Percentiles rank a stretch among this genome's conserved stretches.
These are phyloP conservation scores for Cariama cristata DNA, from an alignment of 2,113 vertebrate species.

Conservation along the genomic window DNA sequence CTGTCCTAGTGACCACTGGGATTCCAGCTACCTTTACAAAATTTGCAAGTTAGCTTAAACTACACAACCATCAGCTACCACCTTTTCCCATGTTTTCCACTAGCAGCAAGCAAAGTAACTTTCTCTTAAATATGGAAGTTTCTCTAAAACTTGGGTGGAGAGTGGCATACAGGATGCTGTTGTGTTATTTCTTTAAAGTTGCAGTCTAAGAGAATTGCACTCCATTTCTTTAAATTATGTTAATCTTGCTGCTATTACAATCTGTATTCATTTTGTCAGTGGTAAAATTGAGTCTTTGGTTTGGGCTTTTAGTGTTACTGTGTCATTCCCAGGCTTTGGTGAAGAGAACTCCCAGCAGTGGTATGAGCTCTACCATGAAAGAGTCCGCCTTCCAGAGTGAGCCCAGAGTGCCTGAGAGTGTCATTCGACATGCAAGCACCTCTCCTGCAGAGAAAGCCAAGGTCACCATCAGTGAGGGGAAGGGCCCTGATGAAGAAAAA, in stretches of 20 bases:
- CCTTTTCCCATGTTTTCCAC: not conserved
- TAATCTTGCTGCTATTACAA: not conserved
- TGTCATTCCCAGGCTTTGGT: conserved; percentile 86
- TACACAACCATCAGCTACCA: not conserved
- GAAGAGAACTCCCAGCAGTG: conserved; percentile 96
- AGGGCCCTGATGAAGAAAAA: conserved; percentile 90
- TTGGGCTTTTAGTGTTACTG: not conserved
- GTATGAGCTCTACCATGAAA: conserved; percentile 96
- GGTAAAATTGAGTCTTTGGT: not conserved
- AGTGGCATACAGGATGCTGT: not conserved
- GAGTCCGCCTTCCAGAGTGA: conserved; percentile 97
- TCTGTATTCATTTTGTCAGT: not conserved
- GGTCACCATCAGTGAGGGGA: conserved; percentile 93
- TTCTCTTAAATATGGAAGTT: not conserved
- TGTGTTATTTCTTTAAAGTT: not conserved
- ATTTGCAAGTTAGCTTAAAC: not conserved
- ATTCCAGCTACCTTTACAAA: not conserved
- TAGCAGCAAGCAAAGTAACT: not conserved
- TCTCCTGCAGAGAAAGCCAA: conserved; percentile 93
- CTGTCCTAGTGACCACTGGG: not conserved
- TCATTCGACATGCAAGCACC: conserved; percentile 88
- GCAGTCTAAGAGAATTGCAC: not conserved
- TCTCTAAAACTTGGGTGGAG: not conserved
- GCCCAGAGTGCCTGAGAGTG: conserved; percentile 90
- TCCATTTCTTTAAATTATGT: not conserved